Conservation (phyloP, 2,797 vertebrate genomes). For the Darevskia mixta region DNA sequence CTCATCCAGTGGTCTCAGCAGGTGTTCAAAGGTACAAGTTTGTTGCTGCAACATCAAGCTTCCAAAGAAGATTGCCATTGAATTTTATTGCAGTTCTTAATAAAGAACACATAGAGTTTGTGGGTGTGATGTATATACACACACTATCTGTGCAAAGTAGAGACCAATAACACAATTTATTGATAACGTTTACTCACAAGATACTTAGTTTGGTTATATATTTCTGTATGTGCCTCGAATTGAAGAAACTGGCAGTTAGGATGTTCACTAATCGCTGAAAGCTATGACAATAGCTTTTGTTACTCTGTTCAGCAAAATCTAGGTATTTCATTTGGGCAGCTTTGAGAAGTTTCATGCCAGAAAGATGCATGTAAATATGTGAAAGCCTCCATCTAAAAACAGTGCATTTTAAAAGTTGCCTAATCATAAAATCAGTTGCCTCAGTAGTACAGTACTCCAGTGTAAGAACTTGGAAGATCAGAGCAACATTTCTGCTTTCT, state of each 20-base stretch:
- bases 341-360: not conserved
- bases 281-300: not conserved
- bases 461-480: not conserved
- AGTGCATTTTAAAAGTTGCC: not conserved
- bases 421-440: not conserved
- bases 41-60: too few species aligned
- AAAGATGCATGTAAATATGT: not conserved
- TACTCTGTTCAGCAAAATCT: not conserved
- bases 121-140: too few species aligned
- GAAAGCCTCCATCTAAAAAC: not conserved
- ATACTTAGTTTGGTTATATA: too few species aligned
- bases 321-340: not conserved
- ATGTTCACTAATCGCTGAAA: not conserved
- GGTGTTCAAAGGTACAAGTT: not conserved
- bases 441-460: not conserved
- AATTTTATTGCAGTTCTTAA: rapidly evolving
- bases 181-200: too few species aligned
- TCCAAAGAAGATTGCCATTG: rapidly evolving
- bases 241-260: not conserved
- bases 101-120: not conserved
- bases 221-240: too few species aligned
- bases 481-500: not conserved
- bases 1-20: not conserved
- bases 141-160: too few species aligned
- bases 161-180: too few species aligned